Evolutionary conservation across 2,888 invertebrate genomes (phyloP), one percentile per base, ranked within the genome.

Genomic region (Lathronympha strigana): DNA sequence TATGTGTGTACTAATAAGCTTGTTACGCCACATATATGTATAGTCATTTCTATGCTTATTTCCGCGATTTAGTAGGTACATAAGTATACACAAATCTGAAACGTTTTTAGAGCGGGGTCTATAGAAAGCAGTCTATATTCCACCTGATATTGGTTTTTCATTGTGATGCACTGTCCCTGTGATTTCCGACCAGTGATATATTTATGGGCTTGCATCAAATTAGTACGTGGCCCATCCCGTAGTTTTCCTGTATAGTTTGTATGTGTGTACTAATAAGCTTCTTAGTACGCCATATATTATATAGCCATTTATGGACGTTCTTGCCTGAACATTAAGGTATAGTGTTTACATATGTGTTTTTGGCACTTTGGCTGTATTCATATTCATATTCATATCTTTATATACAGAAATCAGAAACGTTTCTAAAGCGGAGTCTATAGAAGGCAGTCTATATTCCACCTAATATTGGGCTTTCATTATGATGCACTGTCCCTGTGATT

Each of bases 381-480:
- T n/a, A n/a, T n/a, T n/a, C n/a, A n/a, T n/a, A n/a, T n/a, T n/a
- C n/a, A n/a, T n/a, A n/a, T n/a, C n/a, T n/a, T n/a, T n/a, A n/a
- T n/a, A n/a, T n/a, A n/a, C 73, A 28, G 28, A 28, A 28, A 8
- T 28, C 28, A 28, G 28, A 28, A 8, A 1, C 5, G 4, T 4
- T 8, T 28, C 28, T 28, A 15, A 38, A 17, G 2, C 45, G 23
- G 13, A 13, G 23, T 47, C 23, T 47, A n/a, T 23, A 21, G 5
- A 0, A 47, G 6, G n/a, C 2, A 8, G n/a, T 47, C 47, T 47
- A 23, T 0, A n/a, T 77, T 74, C 78, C 76, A 77, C 78, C 82
- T 83, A 87, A 88, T 86, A 84, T 83, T 81, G 81, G 78, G 76
- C 83, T 81, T 85, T 82, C 83, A 87, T 83, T 84, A 84, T 82